phyloP scores from a whole-genome alignment of 2,797 vertebrate genomes.

The Poeciliopsis gracilis region DNA sequence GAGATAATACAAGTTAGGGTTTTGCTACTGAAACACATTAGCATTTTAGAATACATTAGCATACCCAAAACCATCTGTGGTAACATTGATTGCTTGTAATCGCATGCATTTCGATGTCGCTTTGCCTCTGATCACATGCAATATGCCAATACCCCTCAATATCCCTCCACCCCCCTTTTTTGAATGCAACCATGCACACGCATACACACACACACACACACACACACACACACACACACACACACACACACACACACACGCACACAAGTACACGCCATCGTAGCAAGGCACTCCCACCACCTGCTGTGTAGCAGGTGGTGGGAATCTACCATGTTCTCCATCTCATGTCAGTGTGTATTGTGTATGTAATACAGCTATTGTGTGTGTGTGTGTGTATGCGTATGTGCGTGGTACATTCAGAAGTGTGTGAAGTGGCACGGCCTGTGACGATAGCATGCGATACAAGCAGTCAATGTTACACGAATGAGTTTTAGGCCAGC shows the following conservation, averaged over 20 bases:
- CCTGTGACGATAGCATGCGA: too few relatives aligned
- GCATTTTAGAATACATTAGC: slow-evolving; percentile 73
- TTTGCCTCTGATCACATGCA: slow-evolving; percentile 60
- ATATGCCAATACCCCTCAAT: slow-evolving; percentile 31
- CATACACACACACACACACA: neutral
- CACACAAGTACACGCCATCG: neutral
- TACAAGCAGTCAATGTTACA: too few relatives aligned
- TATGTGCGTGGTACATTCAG: too few relatives aligned
- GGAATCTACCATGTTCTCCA: too few relatives aligned
- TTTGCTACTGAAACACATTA: slow-evolving; percentile 64
- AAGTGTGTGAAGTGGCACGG: too few relatives aligned
- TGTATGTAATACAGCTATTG: too few relatives aligned
- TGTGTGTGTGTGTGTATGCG: too few relatives aligned
- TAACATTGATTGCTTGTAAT: slow-evolving; percentile 75
- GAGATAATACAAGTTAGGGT: slow-evolving; percentile 58
- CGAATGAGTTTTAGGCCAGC: too few relatives aligned
- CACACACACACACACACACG: neutral
- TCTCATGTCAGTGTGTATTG: too few relatives aligned
- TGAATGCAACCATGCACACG: too few relatives aligned
- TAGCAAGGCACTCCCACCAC: slow-evolving; percentile 50
- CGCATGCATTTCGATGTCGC: slow-evolving; percentile 61
- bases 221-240: too few relatives aligned
- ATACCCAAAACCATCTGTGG: slow-evolving; percentile 59
- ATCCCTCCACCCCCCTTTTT: slow-evolving; percentile 6
- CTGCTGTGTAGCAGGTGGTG: too few relatives aligned